Percentiles rank a stretch among this genome's conserved stretches.
Evolutionary conservation across 2,113 vertebrate species (phyloP).

Genomic region (Tachysurus vachellii): DNA sequence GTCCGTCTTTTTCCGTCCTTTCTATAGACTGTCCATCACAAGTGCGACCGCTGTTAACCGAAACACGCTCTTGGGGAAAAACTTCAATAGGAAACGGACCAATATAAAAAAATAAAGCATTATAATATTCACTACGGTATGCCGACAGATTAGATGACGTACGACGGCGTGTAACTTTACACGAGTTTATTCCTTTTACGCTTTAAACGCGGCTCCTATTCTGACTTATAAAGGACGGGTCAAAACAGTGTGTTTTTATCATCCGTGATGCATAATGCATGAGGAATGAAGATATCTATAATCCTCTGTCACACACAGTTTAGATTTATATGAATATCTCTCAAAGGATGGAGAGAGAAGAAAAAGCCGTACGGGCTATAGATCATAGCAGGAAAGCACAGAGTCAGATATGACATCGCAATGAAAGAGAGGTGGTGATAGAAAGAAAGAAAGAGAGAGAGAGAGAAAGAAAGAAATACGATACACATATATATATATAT

Average conservation of each 20-base stretch:
- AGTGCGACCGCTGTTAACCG: background rate
- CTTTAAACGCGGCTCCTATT: background rate
- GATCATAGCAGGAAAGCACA: constrained; percentile 45
- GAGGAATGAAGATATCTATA: constrained; percentile 2
- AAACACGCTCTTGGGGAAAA: constrained; percentile 2
- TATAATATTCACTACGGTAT: background rate
- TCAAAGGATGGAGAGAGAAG: constrained; percentile 4
- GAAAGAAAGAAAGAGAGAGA: background rate
- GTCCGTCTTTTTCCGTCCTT: constrained; percentile 6
- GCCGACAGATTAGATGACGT: background rate
- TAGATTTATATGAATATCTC: constrained; percentile 32
- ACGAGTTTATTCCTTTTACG: background rate
- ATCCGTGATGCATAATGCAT: background rate
- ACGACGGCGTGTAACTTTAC: background rate
- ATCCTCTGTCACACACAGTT: constrained; percentile 55
- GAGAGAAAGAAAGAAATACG: background rate
- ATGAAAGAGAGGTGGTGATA: constrained; percentile 36
- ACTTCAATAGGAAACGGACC: background rate
- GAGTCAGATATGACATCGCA: constrained; percentile 43
- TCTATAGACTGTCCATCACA: constrained; percentile 29
- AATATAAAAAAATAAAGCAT: background rate
- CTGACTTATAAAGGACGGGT: background rate
- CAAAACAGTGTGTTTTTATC: background rate
- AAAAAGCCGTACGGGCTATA: constrained; percentile 45
- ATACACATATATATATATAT: no score